Conservation (phyloP, 2,113 vertebrate species). For the Gymnarchus niloticus region DNA sequence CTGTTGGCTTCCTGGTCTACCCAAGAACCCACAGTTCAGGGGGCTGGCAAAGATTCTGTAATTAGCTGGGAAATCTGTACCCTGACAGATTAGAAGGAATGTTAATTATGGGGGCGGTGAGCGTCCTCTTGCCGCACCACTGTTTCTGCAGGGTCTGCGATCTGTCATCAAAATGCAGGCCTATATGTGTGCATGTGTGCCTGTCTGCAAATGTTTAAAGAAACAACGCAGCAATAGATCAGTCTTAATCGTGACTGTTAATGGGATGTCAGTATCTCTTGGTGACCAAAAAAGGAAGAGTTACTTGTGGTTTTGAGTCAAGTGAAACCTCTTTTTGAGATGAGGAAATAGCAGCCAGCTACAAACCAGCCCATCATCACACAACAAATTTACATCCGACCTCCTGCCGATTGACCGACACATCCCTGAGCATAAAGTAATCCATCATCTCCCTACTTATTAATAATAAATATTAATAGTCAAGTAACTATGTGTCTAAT, state of each 20-base stretch:
- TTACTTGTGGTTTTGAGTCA: neutral
- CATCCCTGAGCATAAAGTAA: neutral
- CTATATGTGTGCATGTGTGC: neutral
- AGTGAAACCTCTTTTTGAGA: neutral
- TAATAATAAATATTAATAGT: conserved; percentile 5
- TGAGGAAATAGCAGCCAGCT: too few species aligned
- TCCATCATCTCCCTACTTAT: neutral
- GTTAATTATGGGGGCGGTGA: neutral
- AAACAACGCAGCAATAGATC: neutral
- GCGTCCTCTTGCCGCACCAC: too few species aligned
- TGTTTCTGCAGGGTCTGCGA: neutral
- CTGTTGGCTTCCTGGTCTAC: neutral
- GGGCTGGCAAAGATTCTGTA: neutral
- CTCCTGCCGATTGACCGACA: neutral
- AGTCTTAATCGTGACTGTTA: neutral
- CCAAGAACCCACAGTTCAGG: neutral
- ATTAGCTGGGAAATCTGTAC: neutral
- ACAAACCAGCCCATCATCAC: neutral
- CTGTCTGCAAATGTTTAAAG: neutral
- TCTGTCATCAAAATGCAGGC: neutral
- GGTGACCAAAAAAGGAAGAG: neutral
- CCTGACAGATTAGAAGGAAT: neutral
- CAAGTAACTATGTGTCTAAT: neutral
- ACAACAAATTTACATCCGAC: neutral
- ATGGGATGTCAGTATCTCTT: neutral